Conservation (phyloP, 2,797 vertebrate species). For the Anniella stebbinsi region DNA sequence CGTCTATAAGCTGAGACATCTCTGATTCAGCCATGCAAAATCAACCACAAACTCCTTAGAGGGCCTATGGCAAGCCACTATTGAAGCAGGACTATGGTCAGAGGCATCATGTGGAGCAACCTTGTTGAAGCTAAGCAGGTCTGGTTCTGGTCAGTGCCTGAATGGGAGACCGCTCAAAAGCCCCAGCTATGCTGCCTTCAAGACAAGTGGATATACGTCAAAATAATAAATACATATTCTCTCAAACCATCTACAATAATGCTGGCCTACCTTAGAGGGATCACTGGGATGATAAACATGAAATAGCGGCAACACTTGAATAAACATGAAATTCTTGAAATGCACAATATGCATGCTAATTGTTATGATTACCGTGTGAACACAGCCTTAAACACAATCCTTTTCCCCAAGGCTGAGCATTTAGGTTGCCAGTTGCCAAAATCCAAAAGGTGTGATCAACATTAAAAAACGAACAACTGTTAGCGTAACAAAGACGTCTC, state of each 20-base stretch:
- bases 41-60: neutral
- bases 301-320: no score
- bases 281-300: neutral
- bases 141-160: neutral
- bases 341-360: neutral
- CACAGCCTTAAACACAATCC: neutral
- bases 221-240: neutral
- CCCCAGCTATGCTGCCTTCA: neutral
- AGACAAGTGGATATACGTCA: neutral
- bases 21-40: neutral
- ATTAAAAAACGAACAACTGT: neutral
- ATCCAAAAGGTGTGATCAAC: constrained; percentile 2
- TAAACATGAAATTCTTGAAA: neutral
- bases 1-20: neutral
- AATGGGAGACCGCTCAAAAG: neutral
- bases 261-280: neutral
- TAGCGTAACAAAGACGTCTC: neutral
- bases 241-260: neutral
- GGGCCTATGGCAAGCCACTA: neutral
- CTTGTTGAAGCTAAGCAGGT: neutral
- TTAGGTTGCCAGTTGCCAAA: neutral
- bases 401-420: neutral
- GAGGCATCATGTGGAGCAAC: no score
- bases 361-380: neutral
- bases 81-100: neutral